phyloP scores from a whole-genome alignment of 2,113 vertebrate species.

The Himantopus leucocephalus region DNA sequence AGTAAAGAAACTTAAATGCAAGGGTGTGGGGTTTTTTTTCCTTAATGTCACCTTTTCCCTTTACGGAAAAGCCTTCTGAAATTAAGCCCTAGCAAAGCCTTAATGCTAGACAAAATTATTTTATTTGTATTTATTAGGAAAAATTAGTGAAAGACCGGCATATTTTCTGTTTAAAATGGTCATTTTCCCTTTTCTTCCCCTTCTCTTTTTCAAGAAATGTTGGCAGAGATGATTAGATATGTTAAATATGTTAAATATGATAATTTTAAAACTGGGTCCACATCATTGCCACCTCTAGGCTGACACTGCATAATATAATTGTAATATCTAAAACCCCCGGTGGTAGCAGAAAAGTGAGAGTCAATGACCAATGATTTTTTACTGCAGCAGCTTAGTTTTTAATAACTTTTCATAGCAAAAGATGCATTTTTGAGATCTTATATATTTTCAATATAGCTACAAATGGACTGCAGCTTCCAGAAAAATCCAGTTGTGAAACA shows the following conservation, averaged over 20 bases:
- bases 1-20: neutral
- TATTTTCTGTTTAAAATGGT: neutral
- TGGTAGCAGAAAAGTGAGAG: neutral
- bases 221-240: neutral
- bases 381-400: neutral
- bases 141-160: neutral
- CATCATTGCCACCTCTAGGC: neutral
- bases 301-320: neutral
- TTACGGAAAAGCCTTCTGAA: neutral
- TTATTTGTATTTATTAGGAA: neutral
- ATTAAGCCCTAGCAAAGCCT: neutral
- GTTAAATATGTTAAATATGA: neutral
- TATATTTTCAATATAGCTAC: neutral
- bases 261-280: neutral
- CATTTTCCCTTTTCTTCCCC: neutral
- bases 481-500: neutral
- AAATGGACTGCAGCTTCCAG: neutral
- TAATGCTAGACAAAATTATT: neutral
- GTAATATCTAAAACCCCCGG: neutral
- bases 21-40: fast-evolving
- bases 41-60: neutral
- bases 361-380: neutral
- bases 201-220: neutral
- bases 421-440: neutral
- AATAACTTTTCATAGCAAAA: neutral